Evolutionary conservation across 2,797 vertebrate genomes (phyloP).

Genomic region (Hylomyscus alleni): DNA sequence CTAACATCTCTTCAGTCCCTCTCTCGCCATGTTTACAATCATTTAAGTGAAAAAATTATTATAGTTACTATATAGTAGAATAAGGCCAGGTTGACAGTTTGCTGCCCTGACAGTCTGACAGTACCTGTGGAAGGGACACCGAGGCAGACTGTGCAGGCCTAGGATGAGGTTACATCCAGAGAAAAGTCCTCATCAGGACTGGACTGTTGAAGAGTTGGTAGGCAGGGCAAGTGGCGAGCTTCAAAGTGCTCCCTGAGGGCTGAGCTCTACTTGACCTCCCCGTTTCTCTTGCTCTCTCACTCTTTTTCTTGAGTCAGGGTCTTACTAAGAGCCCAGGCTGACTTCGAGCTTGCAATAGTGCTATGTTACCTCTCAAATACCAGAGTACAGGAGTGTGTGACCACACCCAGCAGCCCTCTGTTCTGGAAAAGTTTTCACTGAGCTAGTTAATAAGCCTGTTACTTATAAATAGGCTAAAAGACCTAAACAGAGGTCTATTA

Average conservation of each 20-base stretch:
- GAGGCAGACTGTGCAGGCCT: background rate
- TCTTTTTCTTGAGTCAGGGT: background rate
- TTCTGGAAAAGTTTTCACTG: slow-evolving; percentile 3
- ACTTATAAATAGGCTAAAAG: background rate
- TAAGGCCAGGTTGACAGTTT: background rate
- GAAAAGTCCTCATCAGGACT: background rate
- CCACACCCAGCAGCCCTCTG: background rate
- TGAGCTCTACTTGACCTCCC: background rate
- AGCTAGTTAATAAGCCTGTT: background rate
- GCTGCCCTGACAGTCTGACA: background rate
- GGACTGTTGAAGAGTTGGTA: background rate
- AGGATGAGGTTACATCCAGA: background rate
- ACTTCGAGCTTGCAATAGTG: background rate
- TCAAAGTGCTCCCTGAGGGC: background rate
- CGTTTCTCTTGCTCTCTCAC: background rate
- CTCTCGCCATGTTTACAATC: slow-evolving; percentile 2
- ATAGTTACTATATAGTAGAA: background rate
- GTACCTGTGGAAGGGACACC: background rate
- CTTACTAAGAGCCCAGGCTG: background rate
- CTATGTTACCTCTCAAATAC: background rate
- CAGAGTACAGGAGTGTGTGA: background rate
- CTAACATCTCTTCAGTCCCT: background rate
- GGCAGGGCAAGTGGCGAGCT: background rate
- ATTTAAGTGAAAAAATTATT: background rate
- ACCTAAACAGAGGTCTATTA: background rate